Percentiles rank a stretch among this genome's conserved stretches.
Evolutionary conservation across 2,888 invertebrate species (phyloP).

Genomic region (Leptopterna dolabrata): DNA sequence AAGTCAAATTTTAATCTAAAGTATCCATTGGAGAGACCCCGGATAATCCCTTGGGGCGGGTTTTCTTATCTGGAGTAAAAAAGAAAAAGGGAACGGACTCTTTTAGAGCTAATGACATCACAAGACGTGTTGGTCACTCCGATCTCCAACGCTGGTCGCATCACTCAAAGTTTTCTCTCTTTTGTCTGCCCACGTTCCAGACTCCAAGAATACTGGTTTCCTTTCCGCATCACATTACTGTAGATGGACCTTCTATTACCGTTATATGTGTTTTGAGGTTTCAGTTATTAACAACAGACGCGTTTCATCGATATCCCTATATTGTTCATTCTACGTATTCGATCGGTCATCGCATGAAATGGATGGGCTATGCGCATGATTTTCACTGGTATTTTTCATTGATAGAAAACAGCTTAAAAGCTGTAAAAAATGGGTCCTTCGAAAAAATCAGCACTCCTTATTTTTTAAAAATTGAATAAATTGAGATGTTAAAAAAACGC

Average conservation of each 20-base stretch:
- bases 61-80: conserved; percentile 4
- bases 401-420: no score
- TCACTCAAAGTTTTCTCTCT: conserved; percentile 16
- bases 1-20: conserved; percentile 54
- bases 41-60: background rate
- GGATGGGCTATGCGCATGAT: no score
- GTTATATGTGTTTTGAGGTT: no score
- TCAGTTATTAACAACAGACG: no score
- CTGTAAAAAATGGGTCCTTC: no score
- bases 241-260: background rate
- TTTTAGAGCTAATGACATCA: conserved; percentile 23
- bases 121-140: conserved; percentile 16
- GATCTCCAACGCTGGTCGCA: background rate
- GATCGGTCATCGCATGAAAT: no score
- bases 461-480: no score
- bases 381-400: no score
- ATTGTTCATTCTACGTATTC: no score
- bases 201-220: background rate
- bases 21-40: conserved; percentile 22
- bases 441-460: no score
- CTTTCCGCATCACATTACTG: background rate
- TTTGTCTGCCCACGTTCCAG: conserved; percentile 14
- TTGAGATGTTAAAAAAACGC: no score
- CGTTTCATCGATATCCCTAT: no score
- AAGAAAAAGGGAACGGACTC: background rate